A percentile compares a stretch with the other conserved stretches of the same genome.
Evolutionary conservation across 2,113 vertebrate species (phyloP).

Genomic region (Quiscalus mexicanus): DNA sequence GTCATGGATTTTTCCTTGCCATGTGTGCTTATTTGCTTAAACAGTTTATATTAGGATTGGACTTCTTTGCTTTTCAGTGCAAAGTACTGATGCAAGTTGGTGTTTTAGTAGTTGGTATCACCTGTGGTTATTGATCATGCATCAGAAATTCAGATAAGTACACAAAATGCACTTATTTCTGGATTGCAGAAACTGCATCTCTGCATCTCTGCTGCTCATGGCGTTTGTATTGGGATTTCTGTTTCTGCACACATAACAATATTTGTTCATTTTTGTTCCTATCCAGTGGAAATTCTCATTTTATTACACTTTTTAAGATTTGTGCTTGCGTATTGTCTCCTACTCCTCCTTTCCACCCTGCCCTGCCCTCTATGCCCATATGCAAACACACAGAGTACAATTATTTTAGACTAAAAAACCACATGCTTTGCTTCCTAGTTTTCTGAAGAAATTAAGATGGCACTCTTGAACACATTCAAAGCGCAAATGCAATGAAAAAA

Average conservation of each 20-base stretch:
- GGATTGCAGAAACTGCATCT: background rate
- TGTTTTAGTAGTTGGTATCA: background rate
- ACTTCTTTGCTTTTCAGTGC: background rate
- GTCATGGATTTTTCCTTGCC: background rate
- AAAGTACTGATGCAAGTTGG: background rate
- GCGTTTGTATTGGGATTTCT: background rate
- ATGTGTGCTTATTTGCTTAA: background rate
- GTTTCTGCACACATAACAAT: background rate
- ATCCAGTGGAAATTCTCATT: background rate
- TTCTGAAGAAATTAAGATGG: background rate
- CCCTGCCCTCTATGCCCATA: background rate
- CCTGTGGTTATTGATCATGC: background rate
- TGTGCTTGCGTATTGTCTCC: background rate
- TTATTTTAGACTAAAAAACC: background rate
- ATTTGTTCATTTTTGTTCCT: background rate
- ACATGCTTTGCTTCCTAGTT: background rate
- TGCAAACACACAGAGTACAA: rapidly evolving
- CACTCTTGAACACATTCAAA: background rate
- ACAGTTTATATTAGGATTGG: background rate
- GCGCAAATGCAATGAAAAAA: background rate
- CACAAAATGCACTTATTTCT: background rate
- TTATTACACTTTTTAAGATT: background rate
- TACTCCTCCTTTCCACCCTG: background rate
- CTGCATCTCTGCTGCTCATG: background rate
- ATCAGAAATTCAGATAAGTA: background rate